Evolutionary conservation across 1,140 invertebrate genomes (phyloP), one percentile per base, ranked within the genome.

Genomic region (Lepeophtheirus salmonis): DNA sequence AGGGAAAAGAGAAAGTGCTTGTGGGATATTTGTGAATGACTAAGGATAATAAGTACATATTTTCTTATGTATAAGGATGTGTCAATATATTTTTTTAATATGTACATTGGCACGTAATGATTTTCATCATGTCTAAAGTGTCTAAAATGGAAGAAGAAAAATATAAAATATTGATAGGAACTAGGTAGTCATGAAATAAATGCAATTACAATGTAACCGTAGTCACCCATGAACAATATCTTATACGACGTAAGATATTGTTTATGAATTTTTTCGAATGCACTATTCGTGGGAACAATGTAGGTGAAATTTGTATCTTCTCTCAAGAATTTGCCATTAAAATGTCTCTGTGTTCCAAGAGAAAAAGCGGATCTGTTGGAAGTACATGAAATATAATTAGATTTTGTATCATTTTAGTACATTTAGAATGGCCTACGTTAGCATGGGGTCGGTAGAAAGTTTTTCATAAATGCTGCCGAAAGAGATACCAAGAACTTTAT

Each of bases 401-500:
- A 52, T 52, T 12, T 21, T 17, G 12, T 54, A 54, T 20, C 21
- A 2, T 54, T n/a, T 4, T 3, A 2, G 2, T 54, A n/a, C n/a
- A n/a, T 54, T 1, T 20, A n/a, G 4, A 41, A 26, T 2, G 2
- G 17, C 55, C 21, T 71, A 91, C 88, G 83, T 86, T 55, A 94
- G 75, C 78, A 85, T 84, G 0, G 86, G 85, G 72, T 94, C 89
- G 14, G 83, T 83, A 59, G 78, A 77, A 21, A 96, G 71, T 72
- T 94, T 95, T 64, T 89, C 83, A 53, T 82, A 79, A 13, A 96
- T 80, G 0, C 85, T 90, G 2, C 84, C 81, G 65, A 89, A 89
- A 1, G 92, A 89, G 50, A 95, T 81, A 52, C 91, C 91, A 3
- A 97, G 77, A 20, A 97, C 85, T 64, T 84, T 78, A 70, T 97